Conservation (phyloP, 2,797 vertebrate genomes). For the Melanotaenia trifasciata region DNA sequence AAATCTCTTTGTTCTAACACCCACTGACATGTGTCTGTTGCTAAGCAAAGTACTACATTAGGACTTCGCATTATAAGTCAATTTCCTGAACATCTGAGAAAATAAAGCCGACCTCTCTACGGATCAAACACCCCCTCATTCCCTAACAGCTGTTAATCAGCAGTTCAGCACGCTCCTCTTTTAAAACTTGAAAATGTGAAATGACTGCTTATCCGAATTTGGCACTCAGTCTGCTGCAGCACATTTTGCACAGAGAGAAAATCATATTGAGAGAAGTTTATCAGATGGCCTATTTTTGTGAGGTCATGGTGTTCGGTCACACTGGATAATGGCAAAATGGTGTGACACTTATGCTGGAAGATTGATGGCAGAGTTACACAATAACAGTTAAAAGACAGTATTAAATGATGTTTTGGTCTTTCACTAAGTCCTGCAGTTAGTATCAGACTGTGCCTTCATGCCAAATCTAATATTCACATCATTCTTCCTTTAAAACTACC, state of each 20-base stretch:
- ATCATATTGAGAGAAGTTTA: not conserved
- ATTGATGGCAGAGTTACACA: not conserved
- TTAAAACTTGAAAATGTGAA: not conserved
- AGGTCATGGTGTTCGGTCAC: not conserved
- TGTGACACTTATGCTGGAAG: not conserved
- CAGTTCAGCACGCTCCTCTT: not conserved
- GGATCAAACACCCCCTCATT: slow-evolving; percentile 35
- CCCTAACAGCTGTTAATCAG: slow-evolving; percentile 25
- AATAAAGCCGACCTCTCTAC: slow-evolving; percentile 20
- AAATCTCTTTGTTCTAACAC: slow-evolving; percentile 15
- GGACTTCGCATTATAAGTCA: slow-evolving; percentile 34
- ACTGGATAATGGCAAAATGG: not conserved
- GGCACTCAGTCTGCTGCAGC: not conserved
- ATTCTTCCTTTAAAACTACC: not conserved
- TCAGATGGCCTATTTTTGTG: not conserved
- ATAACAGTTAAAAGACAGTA: not conserved
- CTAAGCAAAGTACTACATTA: slow-evolving; percentile 32
- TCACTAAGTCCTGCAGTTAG: not conserved
- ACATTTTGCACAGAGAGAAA: not conserved
- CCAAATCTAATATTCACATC: not conserved
- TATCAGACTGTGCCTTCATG: not conserved
- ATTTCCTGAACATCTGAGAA: slow-evolving; percentile 29
- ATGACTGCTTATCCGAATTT: not conserved
- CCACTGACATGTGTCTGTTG: slow-evolving; percentile 36
- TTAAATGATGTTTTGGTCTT: not conserved